Evolutionary conservation across 1,140 invertebrate species (phyloP), one percentile per base, ranked within the genome.

Genomic region (Galendromus occidentalis): DNA sequence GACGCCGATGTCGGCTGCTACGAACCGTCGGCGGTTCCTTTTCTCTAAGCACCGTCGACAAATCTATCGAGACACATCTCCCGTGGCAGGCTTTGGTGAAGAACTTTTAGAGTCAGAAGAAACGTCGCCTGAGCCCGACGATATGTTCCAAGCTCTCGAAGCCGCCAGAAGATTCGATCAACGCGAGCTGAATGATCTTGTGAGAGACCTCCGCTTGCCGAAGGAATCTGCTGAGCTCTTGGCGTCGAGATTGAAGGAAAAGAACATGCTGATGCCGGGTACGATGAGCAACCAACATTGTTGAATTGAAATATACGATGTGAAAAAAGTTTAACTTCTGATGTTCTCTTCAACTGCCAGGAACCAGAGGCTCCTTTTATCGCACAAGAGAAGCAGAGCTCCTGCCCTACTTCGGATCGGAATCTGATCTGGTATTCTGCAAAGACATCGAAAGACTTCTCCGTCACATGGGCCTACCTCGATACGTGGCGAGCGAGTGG

Each of bases 401-500:
- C 28, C 65, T 66, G 7, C 44, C 42, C 2, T 66, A 6, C 51
- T 66, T 66, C 51, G 18, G 25, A 6, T 5, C 18, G n/a, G 47
- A 63, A 22, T 4, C 9, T 17, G 64, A 59, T 66, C 20, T 66
- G 20, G 51, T 66, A 6, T 66, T n/a, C 39, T 66, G 65, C 30
- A 18, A 65, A 14, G 44, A 64, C 7, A 59, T 66, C 28, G 28
- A 33, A 65, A 55, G 42, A 65, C 63, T 66, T 33, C 20, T 66
- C 17, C 39, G 2, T 9, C 7, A 65, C n/a, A 51, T 51, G 41
- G 22, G 41, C 28, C 29, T 65, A 4, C 18, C n/a, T 5, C 44
- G 20, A n/a, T 71, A 44, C 68, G 51, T 44, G 12, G 64, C 65
- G 33, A 30, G 14, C 65, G 51, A 73, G 59, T 73, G 70, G 68